Percentiles rank a stretch among this genome's conserved stretches.
Conservation (phyloP, 2,888 invertebrate species). For the Chirona hameri region DNA sequence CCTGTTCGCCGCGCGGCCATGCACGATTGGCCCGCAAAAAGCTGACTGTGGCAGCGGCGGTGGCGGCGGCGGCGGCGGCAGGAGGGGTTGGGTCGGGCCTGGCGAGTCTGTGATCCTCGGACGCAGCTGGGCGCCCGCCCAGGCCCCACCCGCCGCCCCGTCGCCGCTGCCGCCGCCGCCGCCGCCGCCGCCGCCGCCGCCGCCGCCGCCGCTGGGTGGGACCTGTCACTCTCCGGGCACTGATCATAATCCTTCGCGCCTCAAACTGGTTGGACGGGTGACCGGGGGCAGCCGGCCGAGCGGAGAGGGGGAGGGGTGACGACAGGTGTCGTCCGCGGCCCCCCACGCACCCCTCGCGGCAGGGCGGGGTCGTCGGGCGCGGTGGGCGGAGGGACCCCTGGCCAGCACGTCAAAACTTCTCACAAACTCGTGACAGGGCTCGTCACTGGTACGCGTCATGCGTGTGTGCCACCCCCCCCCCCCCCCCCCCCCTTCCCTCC, state of each 20-base stretch:
- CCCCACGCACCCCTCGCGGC: background rate
- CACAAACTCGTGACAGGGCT: too few species aligned
- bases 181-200: background rate
- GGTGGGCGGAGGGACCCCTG: background rate
- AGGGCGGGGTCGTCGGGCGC: background rate
- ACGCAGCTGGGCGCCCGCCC: background rate
- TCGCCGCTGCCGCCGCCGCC: background rate
- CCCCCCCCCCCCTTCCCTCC: too few species aligned
- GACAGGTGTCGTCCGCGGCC: background rate
- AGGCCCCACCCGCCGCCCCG: background rate
- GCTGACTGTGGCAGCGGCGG: background rate
- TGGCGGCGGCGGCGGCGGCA: background rate
- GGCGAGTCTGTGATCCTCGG: background rate
- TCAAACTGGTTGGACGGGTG: background rate
- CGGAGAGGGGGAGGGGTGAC: background rate
- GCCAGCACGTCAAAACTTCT: too few species aligned
- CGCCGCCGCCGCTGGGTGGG: background rate
- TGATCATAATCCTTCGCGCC: slow-evolving; percentile 22
- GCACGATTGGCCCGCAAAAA: background rate
- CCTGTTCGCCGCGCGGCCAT: background rate
- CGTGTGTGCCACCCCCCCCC: too few species aligned
- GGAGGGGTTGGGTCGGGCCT: background rate
- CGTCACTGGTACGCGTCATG: too few species aligned
- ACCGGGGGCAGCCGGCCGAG: background rate
- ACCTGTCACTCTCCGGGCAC: background rate